phyloP scores from a whole-genome alignment of 1,140 invertebrate species.

The Cheumatopsyche charites region DNA sequence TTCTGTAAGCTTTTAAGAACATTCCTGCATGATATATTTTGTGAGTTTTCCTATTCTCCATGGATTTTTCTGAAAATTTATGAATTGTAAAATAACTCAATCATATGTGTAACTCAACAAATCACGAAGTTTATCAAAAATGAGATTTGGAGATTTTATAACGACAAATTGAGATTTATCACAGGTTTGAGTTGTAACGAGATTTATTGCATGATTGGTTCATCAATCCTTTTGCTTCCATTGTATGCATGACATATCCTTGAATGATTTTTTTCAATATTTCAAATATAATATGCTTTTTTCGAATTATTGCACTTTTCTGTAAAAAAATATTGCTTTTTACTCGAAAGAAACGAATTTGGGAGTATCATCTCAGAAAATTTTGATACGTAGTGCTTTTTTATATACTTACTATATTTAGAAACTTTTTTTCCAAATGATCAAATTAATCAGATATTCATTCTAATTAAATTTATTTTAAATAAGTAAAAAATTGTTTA shows the following conservation, averaged over 20 bases:
- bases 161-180: too few relatives aligned
- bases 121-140: too few relatives aligned
- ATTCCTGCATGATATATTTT: slow-evolving; percentile 43
- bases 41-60: slow-evolving; percentile 28
- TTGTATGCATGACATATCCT: background rate
- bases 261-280: slow-evolving; percentile 3
- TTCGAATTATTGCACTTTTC: slow-evolving; percentile 43
- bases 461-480: background rate
- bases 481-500: background rate
- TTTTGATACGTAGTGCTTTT: background rate
- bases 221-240: slow-evolving; percentile 17
- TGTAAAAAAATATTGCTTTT: slow-evolving; percentile 26
- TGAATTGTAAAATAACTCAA: too few relatives aligned
- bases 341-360: slow-evolving; percentile 16
- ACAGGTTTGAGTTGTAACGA: slow-evolving; percentile 62
- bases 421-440: background rate
- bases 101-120: too few relatives aligned
- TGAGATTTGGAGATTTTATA: too few relatives aligned
- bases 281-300: slow-evolving; percentile 36
- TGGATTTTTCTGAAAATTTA: background rate
- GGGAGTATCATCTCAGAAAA: slow-evolving; percentile 19
- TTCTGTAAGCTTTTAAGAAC: background rate
- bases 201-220: slow-evolving; percentile 63
- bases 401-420: slow-evolving; percentile 1
- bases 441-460: background rate